phyloP scores from a whole-genome alignment of 1,140 invertebrate species.

The Drosophila athabasca region DNA sequence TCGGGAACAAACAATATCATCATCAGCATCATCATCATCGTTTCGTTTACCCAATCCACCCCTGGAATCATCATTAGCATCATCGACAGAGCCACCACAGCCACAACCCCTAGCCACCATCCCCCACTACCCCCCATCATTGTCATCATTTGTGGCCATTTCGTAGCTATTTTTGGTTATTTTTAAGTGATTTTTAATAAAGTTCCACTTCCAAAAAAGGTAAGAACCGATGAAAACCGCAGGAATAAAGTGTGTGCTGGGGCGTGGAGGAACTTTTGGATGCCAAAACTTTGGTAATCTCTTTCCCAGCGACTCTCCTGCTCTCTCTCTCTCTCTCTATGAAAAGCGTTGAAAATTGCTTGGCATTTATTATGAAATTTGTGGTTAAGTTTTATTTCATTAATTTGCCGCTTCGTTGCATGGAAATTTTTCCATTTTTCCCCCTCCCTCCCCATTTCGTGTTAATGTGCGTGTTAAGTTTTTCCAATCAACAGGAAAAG shows the following conservation, averaged over 20 bases:
- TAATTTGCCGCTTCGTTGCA: conserved; percentile 57
- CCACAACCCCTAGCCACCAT: too few relatives aligned
- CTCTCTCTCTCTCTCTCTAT: conserved; percentile 14
- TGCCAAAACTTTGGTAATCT: conserved; percentile 55
- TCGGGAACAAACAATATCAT: conserved; percentile 51
- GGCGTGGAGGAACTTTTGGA: conserved; percentile 44
- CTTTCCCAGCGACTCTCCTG: neutral
- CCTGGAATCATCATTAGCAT: conserved; percentile 41
- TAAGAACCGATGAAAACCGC: conserved; percentile 33
- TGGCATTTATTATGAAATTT: conserved; percentile 63
- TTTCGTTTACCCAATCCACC: conserved; percentile 1
- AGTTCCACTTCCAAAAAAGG: conserved; percentile 49
- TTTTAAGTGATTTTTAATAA: conserved; percentile 82
- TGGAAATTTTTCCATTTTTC: conserved; percentile 9
- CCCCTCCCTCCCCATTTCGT: conserved; percentile 2
- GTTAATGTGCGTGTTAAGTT: conserved; percentile 44
- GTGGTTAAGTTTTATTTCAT: conserved; percentile 69
- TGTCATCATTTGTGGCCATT: conserved; percentile 49
- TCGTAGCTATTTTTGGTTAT: conserved; percentile 74
- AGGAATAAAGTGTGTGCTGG: conserved; percentile 36
- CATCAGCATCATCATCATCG: conserved; percentile 6
- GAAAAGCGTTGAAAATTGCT: conserved; percentile 26
- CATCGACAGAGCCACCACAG: conserved; percentile 4
- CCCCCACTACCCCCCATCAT: conserved; percentile 17
- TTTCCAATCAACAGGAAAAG: conserved; percentile 49